Evolutionary conservation across 2,113 vertebrate genomes (phyloP), one percentile per base, ranked within the genome.

Genomic region (Excalfactoria chinensis): DNA sequence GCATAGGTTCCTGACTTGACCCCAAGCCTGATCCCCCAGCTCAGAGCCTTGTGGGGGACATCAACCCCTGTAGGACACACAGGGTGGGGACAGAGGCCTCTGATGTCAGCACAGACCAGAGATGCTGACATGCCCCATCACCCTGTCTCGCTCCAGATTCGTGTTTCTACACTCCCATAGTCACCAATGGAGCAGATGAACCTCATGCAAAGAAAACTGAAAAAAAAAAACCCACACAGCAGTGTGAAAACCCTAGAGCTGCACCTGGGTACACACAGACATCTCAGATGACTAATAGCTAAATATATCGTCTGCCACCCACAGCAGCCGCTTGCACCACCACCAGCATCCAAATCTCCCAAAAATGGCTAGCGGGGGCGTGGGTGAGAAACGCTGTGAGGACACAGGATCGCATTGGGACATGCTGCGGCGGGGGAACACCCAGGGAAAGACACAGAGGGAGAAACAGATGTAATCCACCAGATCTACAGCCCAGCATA

Each of bases 261-360:
- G 84, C 92, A 90, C 80, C 75, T 87, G 92, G 89, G 84, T 71
- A 82, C 49, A 10, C 0, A 2, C 49, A 86, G 83, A 66, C 55
- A 79, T 58, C 68, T 67, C 0, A 10, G 25, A 78, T 95, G 92
- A 90, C 89, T 93, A 90, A 95, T 7, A 88, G 85, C 92, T 94
- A 76, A 92, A 96, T 87, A 79, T 87, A 95, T 12, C 22, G 21
- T 71, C 84, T 91, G 91, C 84, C 86, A 68, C 84, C 81, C 95
- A 92, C 74, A 41, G 66, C 62, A 86, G 80, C 84, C 1, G 0
- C 66, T 85, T 49, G 41, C 67, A 87, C 19, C 0, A 5, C 71
- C 55, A 87, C 71, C 71, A 76, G 72, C 83, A 93, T 40, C 76
- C 75, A 88, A 76, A 22, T 8, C 51, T 93, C 48, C 90, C 81